A percentile compares a stretch with the other conserved stretches of the same genome.
phyloP scores from a whole-genome alignment of 2,113 vertebrate genomes.

The Mastomys coucha region DNA sequence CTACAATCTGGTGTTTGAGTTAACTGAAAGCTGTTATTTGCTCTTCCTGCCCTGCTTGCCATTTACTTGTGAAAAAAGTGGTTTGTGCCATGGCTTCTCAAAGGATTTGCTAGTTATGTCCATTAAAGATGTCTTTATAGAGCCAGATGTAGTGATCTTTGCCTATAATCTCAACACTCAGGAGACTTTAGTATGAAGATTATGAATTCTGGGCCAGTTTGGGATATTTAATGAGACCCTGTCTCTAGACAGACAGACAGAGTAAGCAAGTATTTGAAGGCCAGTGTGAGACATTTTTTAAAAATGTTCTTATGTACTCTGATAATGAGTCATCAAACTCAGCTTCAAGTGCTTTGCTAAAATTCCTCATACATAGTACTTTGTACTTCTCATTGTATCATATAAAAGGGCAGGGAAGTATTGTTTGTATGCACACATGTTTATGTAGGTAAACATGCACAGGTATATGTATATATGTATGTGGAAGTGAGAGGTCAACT shows the following conservation, averaged over 20 bases:
- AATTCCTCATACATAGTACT: neutral
- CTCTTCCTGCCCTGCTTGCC: neutral
- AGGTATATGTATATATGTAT: neutral
- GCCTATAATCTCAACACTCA: neutral
- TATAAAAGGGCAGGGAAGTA: slow-evolving; percentile 7
- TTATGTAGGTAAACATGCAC: neutral
- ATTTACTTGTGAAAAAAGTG: slow-evolving; percentile 32
- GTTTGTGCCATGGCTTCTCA: slow-evolving; percentile 42
- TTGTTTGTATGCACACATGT: neutral
- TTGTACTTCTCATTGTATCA: neutral
- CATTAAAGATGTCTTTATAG: slow-evolving; percentile 13
- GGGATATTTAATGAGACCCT: neutral
- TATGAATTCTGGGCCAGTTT: neutral
- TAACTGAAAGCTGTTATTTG: neutral
- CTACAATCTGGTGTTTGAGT: neutral
- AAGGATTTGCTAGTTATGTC: slow-evolving; percentile 19
- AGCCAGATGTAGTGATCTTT: neutral
- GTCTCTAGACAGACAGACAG: neutral
- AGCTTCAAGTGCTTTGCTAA: neutral
- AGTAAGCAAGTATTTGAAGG: too few species aligned
- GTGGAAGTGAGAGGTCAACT: neutral
- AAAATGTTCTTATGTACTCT: neutral
- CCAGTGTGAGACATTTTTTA: neutral
- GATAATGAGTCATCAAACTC: slow-evolving; percentile 51
- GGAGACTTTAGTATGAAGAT: neutral